Percentiles rank a stretch among this genome's conserved stretches.
phyloP scores from a whole-genome alignment of 2,797 vertebrate genomes.

The Miichthys miiuy region DNA sequence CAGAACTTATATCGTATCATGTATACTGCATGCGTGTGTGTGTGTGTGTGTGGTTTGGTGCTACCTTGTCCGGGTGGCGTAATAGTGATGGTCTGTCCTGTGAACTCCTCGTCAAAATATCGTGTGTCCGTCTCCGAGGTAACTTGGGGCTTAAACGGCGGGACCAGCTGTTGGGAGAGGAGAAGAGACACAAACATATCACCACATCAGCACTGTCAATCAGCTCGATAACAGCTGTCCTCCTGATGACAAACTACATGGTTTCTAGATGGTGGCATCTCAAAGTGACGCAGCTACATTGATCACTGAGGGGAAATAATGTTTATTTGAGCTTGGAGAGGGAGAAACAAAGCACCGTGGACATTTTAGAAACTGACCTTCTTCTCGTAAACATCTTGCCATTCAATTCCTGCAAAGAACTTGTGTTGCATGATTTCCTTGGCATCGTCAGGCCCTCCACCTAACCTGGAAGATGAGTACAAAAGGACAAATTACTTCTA shows the following conservation, averaged over 20 bases:
- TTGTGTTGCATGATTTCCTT: constrained; percentile 99
- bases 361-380: constrained; percentile 86
- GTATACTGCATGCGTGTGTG: background rate
- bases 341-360: background rate
- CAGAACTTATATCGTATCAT: background rate
- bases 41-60: background rate
- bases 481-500: background rate
- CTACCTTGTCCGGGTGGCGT: constrained; percentile 98
- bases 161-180: constrained; percentile 88
- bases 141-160: constrained; percentile 97
- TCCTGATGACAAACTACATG: constrained; percentile 43
- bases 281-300: background rate
- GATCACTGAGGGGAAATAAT: background rate
- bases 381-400: constrained; percentile 98
- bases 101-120: constrained; percentile 99
- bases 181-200: constrained; percentile 59
- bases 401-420: constrained; percentile 95
- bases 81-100: constrained; percentile 98
- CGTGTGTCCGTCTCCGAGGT: constrained; percentile 98
- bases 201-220: constrained; percentile 58
- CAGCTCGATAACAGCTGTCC: constrained; percentile 50
- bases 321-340: background rate
- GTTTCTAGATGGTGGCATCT: constrained; percentile 19
- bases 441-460: constrained; percentile 94
- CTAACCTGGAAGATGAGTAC: constrained; percentile 87